A percentile compares a stretch with the other conserved stretches of the same genome.
phyloP scores from a whole-genome alignment of 2,797 vertebrate genomes.

The Neosilurus hyrtlii region DNA sequence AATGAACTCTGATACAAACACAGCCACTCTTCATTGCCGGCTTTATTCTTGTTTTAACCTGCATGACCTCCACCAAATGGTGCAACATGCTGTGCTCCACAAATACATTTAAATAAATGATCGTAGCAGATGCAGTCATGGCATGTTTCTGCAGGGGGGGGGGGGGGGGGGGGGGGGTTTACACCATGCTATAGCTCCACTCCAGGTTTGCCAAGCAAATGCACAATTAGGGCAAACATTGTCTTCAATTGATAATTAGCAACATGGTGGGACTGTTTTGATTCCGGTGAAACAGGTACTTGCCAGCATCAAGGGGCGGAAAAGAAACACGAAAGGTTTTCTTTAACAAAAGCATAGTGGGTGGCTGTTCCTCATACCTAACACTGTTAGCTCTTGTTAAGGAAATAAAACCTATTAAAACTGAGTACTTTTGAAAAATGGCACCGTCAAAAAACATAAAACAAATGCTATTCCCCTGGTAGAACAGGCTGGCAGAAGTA shows the following conservation, averaged over 20 bases:
- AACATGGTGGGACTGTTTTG: conserved; percentile 25
- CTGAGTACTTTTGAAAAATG: neutral
- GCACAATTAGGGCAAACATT: conserved; percentile 31
- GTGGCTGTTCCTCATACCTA: conserved; percentile 31
- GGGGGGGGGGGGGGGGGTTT: neutral
- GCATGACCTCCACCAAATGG: conserved; percentile 58
- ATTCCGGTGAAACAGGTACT: conserved; percentile 17
- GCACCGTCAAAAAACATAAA: neutral
- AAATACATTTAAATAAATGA: conserved; percentile 67
- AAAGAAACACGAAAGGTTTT: neutral
- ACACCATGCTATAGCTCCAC: neutral
- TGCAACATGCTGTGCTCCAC: conserved; percentile 70
- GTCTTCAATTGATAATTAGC: conserved; percentile 34
- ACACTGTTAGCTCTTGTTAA: conserved; percentile 31
- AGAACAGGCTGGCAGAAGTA: neutral
- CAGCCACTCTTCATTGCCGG: neutral
- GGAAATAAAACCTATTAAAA: neutral
- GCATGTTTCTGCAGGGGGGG: neutral
- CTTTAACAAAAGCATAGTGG: neutral
- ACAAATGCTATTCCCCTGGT: neutral
- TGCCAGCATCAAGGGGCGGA: neutral
- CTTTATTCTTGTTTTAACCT: conserved; percentile 23
- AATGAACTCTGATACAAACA: neutral
- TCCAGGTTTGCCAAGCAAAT: conserved; percentile 10
- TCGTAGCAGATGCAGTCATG: conserved; percentile 18